These are phyloP conservation scores for Sphaeridia pumilis DNA, from an alignment of 2,888 invertebrate genomes.

Conservation along the genomic window DNA sequence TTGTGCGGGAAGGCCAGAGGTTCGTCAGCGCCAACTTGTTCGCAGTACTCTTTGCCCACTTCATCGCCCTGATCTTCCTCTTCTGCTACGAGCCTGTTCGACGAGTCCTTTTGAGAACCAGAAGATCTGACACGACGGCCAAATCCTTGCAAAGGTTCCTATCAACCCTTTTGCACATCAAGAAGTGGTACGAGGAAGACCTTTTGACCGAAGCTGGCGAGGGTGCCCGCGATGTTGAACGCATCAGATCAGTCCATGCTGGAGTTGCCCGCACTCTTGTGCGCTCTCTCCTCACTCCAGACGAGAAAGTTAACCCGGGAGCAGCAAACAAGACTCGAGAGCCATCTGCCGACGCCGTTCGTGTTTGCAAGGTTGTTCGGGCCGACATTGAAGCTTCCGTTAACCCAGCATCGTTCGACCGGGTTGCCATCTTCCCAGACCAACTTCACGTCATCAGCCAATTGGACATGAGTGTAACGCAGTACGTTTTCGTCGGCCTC, in stretches of 20 bases:
- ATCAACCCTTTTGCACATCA: slow-evolving; percentile 62
- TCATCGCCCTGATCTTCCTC: slow-evolving; percentile 61
- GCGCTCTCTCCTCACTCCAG: neutral
- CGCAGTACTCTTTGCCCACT: slow-evolving; percentile 57
- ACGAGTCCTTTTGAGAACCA: slow-evolving; percentile 56
- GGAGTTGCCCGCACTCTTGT: slow-evolving; percentile 10
- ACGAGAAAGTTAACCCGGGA: neutral
- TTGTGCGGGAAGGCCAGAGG: slow-evolving; percentile 47
- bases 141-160: slow-evolving; percentile 66
- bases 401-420: neutral
- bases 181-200: slow-evolving; percentile 64
- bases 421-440: neutral
- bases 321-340: neutral
- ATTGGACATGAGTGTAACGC: slow-evolving; percentile 71
- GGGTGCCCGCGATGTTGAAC: slow-evolving; percentile 19
- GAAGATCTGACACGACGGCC: slow-evolving; percentile 52
- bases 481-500: slow-evolving; percentile 75
- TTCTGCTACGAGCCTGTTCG: slow-evolving; percentile 63
- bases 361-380: slow-evolving; percentile 10
- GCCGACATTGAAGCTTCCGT: slow-evolving; percentile 6
- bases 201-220: slow-evolving; percentile 42
- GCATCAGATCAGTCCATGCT: slow-evolving; percentile 24
- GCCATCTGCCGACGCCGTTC: neutral
- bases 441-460: slow-evolving; percentile 51
- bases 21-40: slow-evolving; percentile 61